Evolutionary conservation across 2,113 vertebrate genomes (phyloP).

Genomic region (Mustela nigripes): DNA sequence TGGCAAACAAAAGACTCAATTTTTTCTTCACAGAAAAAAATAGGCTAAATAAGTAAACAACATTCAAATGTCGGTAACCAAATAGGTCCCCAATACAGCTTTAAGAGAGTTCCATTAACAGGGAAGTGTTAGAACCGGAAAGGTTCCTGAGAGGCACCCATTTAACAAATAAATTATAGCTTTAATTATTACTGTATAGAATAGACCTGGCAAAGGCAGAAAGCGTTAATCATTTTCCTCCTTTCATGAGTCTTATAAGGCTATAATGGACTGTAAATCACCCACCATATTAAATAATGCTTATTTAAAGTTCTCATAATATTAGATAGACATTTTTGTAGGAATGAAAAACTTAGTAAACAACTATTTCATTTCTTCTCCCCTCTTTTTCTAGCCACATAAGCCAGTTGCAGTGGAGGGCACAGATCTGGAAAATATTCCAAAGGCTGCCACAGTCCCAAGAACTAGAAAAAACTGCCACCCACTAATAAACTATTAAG

Average conservation of each 20-base stretch:
- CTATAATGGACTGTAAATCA: constrained; percentile 57
- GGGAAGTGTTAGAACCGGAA: constrained; percentile 50
- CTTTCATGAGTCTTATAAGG: constrained; percentile 52
- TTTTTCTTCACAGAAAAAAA: constrained; percentile 63
- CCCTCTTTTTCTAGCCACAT: constrained; percentile 47
- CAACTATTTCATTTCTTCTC: constrained; percentile 48
- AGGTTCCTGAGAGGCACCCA: constrained; percentile 61
- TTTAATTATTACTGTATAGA: constrained; percentile 67
- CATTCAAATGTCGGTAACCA: constrained; percentile 59
- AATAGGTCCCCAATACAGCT: neutral
- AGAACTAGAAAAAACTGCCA: constrained; percentile 77
- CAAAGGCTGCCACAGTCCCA: constrained; percentile 64
- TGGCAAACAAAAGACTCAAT: constrained; percentile 30
- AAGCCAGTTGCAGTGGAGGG: constrained; percentile 66
- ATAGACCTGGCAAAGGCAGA: neutral
- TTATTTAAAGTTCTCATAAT: constrained; percentile 75
- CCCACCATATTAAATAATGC: constrained; percentile 57
- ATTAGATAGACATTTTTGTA: constrained; percentile 67
- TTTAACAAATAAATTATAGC: constrained; percentile 70
- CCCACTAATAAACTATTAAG: constrained; percentile 58
- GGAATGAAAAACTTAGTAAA: constrained; percentile 68
- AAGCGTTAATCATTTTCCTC: constrained; percentile 29
- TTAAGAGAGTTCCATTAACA: constrained; percentile 41
- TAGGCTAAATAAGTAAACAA: neutral
- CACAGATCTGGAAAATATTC: constrained; percentile 72